Base-by-base conservation (phyloP, 2,797 vertebrate genomes). In the Menidia menidia region DNA sequence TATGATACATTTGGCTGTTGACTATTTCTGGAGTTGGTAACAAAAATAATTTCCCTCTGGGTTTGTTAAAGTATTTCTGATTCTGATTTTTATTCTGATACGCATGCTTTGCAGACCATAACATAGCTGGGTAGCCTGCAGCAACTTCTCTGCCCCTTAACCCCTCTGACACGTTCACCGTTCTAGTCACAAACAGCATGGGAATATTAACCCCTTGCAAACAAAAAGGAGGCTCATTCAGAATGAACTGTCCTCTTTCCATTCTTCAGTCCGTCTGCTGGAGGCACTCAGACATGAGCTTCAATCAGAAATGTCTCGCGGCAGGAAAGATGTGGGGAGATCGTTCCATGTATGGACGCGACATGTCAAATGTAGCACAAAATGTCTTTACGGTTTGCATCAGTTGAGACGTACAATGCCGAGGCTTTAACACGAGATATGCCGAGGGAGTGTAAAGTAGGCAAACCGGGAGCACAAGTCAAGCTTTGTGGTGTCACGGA, bases 351-450 rank as follows among this genome's bases (percentile, higher is more conserved):
- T 68, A 56, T 48, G 7, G 1, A 32, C 19, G 51, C 70, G 79
- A 80, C 75, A 71, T 77, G 73, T 82, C 75, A 83, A 84, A 86
- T 73, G 75, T 52, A 60, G 76, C 79, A 66, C 73, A 77, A 78
- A 68, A 76, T 75, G 33, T 75, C 55, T 71, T 75, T 83, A 69
- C 65, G 31, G 35, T 73, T 84, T 72, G 75, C 71, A 64, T 82
- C 52, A 32, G 41, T 63, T 71, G 7, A 10, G 3, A 58, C 3
- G 0, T 2, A 75, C 68, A 78, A 80, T 63, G 52, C 15, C 58
- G 45, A 52, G 63, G 12, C 41, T 60, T 75, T 61, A 14, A 54
- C n/a, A 45, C 19, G 19, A 54, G 25, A 71, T 41, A 43, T 11
- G 30, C 65, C 44, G 2, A 4, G 39, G 12, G 4, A 54, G n/a